Evolutionary conservation across 2,113 vertebrate genomes (phyloP), one percentile per base, ranked within the genome.

Genomic region (Oreochromis aureus): DNA sequence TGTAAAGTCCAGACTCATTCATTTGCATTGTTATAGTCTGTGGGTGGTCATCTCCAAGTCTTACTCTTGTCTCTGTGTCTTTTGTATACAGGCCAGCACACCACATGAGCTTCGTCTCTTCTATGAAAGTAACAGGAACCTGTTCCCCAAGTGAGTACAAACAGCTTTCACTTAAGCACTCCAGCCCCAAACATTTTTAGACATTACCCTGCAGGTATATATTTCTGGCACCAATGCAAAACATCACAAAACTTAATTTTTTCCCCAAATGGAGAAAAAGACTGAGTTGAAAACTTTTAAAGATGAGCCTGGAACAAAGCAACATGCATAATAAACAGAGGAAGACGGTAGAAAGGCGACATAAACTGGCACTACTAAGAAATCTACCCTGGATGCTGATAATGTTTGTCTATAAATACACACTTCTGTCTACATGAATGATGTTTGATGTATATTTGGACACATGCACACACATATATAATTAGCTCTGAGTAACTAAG

Each of bases 61-160:
- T 83, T 15, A 76, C 39, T 63, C 13, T 22, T 56, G 24, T 82
- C 19, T 84, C 18, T 87, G 22, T 90, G 19, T 84, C 80, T 34
- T 90, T 19, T 92, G 10, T 89, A 22, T 86, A 12, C 71, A 99
- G 98, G 98, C 98, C 86, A 98, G 97, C 95, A 98, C 97, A 73
- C 98, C 98, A 1, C 98, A 99, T 91, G 98, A 99, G 88, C 97
- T 99, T 34, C 97, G 98, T 15, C 96, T 98, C 78, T 99, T 98
- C 95, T 99, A 99, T 5, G 98, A 99, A 96, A 98, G 97, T 96
- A 98, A 98, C 96, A 97, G 96, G 96, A 98, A 94, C 44, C 96
- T 99, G 84, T 95, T 97, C 88, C 98, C 98, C 46, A 97, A 95
- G 98, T 99, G 93, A 97, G 98, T 93, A 51, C 5, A 1, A 78